Evolutionary conservation across 2,888 invertebrate genomes (phyloP).

Genomic region (Yponomeuta cagnagella): DNA sequence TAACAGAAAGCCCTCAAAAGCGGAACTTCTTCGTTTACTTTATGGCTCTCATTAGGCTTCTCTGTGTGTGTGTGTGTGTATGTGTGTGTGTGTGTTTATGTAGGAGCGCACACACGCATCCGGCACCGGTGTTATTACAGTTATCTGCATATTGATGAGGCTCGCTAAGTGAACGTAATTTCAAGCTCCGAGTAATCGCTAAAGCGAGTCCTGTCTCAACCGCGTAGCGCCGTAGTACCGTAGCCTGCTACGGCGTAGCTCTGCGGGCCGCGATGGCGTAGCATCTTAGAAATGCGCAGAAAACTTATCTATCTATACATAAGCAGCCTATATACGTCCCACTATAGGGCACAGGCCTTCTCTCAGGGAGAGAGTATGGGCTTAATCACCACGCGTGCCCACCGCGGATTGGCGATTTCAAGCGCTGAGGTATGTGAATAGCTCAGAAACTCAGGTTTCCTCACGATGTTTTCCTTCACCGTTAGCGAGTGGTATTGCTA

Average conservation of each 20-base stretch:
- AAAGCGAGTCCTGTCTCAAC: neutral
- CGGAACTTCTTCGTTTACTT: neutral
- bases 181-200: neutral
- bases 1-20: neutral
- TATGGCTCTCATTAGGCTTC: neutral
- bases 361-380: no score
- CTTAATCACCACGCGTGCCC: no score
- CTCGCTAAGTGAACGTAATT: neutral
- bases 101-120: neutral
- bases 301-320: no score
- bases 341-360: no score
- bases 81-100: neutral
- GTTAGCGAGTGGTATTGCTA: no score
- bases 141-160: constrained; percentile 3
- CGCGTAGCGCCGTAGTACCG: neutral
- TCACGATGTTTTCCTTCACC: no score
- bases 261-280: neutral
- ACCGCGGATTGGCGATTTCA: no score
- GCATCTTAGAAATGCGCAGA: neutral
- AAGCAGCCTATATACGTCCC: no score
- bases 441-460: no score
- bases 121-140: neutral
- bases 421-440: no score
- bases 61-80: neutral
- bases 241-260: neutral